phyloP scores from a whole-genome alignment of 1,140 invertebrate species.

The Drosophila triauraria region DNA sequence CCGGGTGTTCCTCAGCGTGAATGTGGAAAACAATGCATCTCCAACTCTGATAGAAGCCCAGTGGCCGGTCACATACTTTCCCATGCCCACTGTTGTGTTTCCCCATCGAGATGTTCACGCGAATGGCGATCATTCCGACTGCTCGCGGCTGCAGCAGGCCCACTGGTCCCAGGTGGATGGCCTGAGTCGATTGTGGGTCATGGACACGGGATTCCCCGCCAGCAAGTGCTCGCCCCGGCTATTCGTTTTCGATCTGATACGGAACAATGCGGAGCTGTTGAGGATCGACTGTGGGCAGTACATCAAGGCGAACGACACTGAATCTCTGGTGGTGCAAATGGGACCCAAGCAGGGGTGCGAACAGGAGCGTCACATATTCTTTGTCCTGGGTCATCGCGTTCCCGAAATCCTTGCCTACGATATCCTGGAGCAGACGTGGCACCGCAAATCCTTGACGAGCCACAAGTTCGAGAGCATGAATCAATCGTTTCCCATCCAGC shows the following conservation, averaged over 20 bases:
- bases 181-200: slow-evolving; percentile 73
- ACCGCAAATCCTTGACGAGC: slow-evolving; percentile 41
- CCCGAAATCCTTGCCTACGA: slow-evolving; percentile 73
- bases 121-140: slow-evolving; percentile 52
- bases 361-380: slow-evolving; percentile 73
- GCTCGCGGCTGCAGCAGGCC: slow-evolving; percentile 68
- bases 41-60: slow-evolving; percentile 78
- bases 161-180: slow-evolving; percentile 78
- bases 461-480: slow-evolving; percentile 67
- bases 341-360: slow-evolving; percentile 65
- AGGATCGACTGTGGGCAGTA: slow-evolving; percentile 71
- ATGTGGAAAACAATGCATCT: slow-evolving; percentile 54
- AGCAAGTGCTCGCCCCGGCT: slow-evolving; percentile 64
- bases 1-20: slow-evolving; percentile 77
- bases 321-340: slow-evolving; percentile 62
- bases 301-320: slow-evolving; percentile 37
- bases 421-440: slow-evolving; percentile 80
- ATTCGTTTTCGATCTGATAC: slow-evolving; percentile 78
- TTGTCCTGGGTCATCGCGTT: slow-evolving; percentile 47
- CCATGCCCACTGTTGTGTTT: slow-evolving; percentile 65
- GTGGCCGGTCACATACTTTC: slow-evolving; percentile 74
- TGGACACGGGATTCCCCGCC: slow-evolving; percentile 68
- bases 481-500: slow-evolving; percentile 65
- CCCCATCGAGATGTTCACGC: slow-evolving; percentile 62
- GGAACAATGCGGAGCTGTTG: slow-evolving; percentile 70